Evolutionary conservation across 2,888 invertebrate genomes (phyloP), one percentile per base, ranked within the genome.

Genomic region (Sipha maydis): DNA sequence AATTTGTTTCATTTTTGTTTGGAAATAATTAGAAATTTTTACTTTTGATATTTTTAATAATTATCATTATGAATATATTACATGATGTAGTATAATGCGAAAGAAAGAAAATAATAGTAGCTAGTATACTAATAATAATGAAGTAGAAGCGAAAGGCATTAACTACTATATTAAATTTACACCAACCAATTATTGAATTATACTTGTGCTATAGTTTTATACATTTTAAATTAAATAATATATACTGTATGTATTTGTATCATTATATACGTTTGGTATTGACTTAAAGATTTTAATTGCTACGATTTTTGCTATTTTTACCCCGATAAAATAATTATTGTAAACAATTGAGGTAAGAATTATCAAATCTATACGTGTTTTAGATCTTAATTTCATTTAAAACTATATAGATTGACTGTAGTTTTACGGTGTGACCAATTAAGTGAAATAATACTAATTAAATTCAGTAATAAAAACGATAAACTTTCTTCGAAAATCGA

Each of bases 1-100:
- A 61, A 25, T 61, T 61, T 71, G n/a, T n/a, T 28, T 71, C 1
- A 31, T 71, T 71, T 71, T 71, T 28, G 14, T 71, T 31, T 1
- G 71, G 2, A 71, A 71, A 71, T 71, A 56, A 34, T 67, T 61
- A n/a, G 14, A n/a, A 83, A 34, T 54, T 73, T 83, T 83, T 83
- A 34, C 83, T 56, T 75, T 75, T 34, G 21, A 28, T 31, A 17
- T 31, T 21, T 80, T 67, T 69, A 9, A 69, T 82, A n/a, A 83
- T 38, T n/a, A 38, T 56, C 54, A 75, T 73, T 38, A 54, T n/a
- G 56, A 56, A 56, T 83, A 75, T 34, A n/a, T 61, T 56, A 41
- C 61, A 76, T 84, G 28, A 61, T 61, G 38, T 25, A 31, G 25
- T 48, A 25, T 61, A 38, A 28, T 4, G 25, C 14, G 34, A 84